Conservation (phyloP, 2,113 vertebrate genomes). For the Gymnogyps californianus region DNA sequence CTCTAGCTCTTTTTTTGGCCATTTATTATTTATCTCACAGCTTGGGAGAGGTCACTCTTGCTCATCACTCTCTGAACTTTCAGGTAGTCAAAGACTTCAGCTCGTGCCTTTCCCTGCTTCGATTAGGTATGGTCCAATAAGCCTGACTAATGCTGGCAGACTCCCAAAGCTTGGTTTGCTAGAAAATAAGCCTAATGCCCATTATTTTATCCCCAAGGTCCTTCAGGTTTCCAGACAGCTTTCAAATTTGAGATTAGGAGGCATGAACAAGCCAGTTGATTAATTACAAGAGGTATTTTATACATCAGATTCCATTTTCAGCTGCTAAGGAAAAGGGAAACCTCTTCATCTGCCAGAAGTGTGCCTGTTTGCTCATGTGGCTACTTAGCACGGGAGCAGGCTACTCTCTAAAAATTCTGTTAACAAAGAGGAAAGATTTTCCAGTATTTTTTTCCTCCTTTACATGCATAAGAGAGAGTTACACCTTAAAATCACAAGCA, state of each 20-base stretch:
- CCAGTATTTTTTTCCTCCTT: neutral
- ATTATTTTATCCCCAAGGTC: neutral
- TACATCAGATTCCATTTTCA: neutral
- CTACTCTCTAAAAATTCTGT: neutral
- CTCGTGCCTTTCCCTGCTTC: neutral
- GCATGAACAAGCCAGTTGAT: neutral
- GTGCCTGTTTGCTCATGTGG: neutral
- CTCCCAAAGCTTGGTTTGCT: neutral
- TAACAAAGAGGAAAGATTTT: neutral
- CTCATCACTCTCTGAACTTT: neutral
- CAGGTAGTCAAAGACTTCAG: neutral
- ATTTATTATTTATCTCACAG: conserved; percentile 31
- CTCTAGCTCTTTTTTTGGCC: neutral
- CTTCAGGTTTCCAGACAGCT: neutral
- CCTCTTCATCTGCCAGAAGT: neutral
- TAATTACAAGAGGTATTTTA: neutral
- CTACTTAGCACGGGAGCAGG: neutral
- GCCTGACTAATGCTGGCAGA: neutral
- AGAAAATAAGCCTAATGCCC: neutral
- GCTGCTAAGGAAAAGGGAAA: neutral
- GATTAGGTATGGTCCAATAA: conserved; percentile 7
- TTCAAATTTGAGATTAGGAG: conserved; percentile 11
- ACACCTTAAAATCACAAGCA: neutral
- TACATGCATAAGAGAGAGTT: neutral
- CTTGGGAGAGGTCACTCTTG: neutral